Conservation (phyloP, 2,797 vertebrate species). For the Rhinella marina region DNA sequence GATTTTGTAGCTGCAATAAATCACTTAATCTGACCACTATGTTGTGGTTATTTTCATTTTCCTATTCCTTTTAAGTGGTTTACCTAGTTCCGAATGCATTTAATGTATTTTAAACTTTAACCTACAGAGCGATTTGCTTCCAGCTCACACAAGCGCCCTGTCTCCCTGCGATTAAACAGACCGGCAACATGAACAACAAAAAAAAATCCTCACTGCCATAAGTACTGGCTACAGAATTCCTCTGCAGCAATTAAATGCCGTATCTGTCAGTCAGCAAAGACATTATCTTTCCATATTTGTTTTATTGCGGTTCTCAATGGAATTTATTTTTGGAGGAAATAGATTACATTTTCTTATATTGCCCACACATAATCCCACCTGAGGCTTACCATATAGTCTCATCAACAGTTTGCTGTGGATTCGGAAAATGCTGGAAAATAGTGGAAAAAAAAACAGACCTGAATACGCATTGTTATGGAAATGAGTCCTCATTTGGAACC, state of each 20-base stretch:
- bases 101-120: conserved; percentile 60
- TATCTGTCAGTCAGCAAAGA: conserved; percentile 46
- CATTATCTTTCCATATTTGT: conserved; percentile 48
- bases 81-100: conserved; percentile 56
- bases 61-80: conserved; percentile 61
- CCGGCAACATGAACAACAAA: conserved; percentile 34
- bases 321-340: conserved; percentile 49
- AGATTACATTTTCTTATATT: conserved; percentile 50
- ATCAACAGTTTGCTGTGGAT: conserved; percentile 32
- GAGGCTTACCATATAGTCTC: conserved; percentile 50
- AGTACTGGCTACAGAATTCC: conserved; percentile 37
- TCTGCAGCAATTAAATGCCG: conserved; percentile 47
- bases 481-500: conserved; percentile 49
- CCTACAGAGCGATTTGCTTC: conserved; percentile 32
- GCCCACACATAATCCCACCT: conserved; percentile 38
- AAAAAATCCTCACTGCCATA: conserved; percentile 33
- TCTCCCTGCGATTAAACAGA: conserved; percentile 41
- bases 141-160: conserved; percentile 44
- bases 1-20: conserved; percentile 62
- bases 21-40: conserved; percentile 61
- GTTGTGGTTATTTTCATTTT: conserved; percentile 62
- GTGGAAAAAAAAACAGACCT: conserved; percentile 5
- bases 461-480: conserved; percentile 47
- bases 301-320: conserved; percentile 36
- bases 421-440: conserved; percentile 25